A percentile compares a stretch with the other conserved stretches of the same genome.
phyloP scores from a whole-genome alignment of 2,797 vertebrate genomes.

The Agapornis canus region DNA sequence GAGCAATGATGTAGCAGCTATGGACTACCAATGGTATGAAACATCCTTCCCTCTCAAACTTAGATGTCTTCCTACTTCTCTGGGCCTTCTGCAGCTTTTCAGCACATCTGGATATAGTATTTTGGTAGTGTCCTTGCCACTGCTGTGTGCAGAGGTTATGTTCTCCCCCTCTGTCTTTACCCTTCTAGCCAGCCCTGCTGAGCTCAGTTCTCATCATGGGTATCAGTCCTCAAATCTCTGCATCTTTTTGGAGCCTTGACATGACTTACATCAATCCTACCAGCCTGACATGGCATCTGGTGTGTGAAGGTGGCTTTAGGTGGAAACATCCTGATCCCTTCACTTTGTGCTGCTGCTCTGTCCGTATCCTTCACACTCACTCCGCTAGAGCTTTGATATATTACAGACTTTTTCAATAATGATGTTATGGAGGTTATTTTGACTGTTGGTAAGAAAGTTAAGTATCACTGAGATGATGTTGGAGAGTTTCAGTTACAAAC shows the following conservation, averaged over 20 bases:
- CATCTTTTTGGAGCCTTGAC: rapidly evolving
- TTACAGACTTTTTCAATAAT: not conserved
- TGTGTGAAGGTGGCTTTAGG: not conserved
- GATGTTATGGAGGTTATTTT: not conserved
- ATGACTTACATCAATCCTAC: rapidly evolving
- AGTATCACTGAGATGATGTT: not conserved
- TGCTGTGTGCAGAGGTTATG: not conserved
- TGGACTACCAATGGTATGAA: not conserved
- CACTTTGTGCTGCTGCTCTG: not conserved
- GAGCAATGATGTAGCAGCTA: not conserved
- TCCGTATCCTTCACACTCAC: rapidly evolving
- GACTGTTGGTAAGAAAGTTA: not conserved
- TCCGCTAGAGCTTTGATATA: rapidly evolving
- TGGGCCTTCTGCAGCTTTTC: not conserved
- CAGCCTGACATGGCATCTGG: not conserved
- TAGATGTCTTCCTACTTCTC: not conserved
- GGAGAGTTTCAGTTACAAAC: not conserved
- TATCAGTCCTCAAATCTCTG: not conserved
- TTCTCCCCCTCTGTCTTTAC: not conserved
- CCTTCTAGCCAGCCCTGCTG: not conserved
- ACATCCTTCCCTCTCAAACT: not conserved
- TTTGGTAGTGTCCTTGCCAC: not conserved
- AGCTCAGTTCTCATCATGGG: not conserved
- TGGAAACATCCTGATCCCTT: not conserved
- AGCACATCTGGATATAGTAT: not conserved